Percentiles rank a stretch among this genome's conserved stretches.
phyloP scores from a whole-genome alignment of 2,113 vertebrate species.

The Eolophus roseicapilla region DNA sequence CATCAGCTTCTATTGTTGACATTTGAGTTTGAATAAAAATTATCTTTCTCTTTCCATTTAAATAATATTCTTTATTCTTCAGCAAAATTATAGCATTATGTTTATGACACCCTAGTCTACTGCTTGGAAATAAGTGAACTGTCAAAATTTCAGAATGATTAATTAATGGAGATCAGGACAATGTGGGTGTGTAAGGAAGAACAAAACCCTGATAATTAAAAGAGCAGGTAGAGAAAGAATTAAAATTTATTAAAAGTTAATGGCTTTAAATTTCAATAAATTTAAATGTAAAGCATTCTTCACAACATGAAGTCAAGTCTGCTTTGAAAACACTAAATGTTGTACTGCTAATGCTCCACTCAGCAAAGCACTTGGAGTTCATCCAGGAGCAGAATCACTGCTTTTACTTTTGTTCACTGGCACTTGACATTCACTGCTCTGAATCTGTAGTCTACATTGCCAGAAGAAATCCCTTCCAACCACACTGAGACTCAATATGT shows the following conservation, averaged over 20 bases:
- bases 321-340: background rate
- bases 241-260: conserved; percentile 1
- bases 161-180: background rate
- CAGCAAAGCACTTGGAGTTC: background rate
- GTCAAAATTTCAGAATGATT: conserved; percentile 22
- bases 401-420: conserved; percentile 27
- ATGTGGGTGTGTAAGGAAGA: background rate
- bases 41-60: background rate
- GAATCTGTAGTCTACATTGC: background rate
- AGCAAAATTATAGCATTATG: background rate
- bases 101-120: background rate
- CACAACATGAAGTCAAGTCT: background rate
- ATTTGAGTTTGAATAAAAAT: background rate
- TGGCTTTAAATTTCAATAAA: background rate
- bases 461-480: background rate
- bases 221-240: background rate
- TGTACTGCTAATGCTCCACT: background rate
- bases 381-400: conserved; percentile 23
- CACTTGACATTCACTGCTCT: background rate
- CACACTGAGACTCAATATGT: background rate
- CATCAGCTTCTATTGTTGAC: background rate
- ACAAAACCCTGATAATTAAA: background rate
- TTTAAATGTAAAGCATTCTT: background rate
- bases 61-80: background rate
- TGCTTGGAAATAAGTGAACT: conserved; percentile 2